Evolutionary conservation across 2,113 vertebrate genomes (phyloP).

Genomic region (Chaenocephalus aceratus): DNA sequence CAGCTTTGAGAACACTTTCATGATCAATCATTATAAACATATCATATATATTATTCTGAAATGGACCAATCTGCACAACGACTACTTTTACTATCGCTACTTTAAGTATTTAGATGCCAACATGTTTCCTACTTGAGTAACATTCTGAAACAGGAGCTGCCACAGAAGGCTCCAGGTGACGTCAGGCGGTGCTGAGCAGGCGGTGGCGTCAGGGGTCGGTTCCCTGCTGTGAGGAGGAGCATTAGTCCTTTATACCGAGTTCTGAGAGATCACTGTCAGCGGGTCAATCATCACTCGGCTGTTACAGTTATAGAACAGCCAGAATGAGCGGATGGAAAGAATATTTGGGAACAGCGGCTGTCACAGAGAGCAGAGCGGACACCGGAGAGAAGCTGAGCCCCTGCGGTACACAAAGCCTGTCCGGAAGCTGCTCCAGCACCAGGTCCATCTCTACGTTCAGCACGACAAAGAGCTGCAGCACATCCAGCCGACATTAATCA

Average conservation of each 20-base stretch:
- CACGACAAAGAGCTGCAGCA: background rate
- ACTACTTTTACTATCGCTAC: too few relatives aligned
- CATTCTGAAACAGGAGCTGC: too few relatives aligned
- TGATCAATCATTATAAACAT: too few relatives aligned
- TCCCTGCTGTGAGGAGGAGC: background rate
- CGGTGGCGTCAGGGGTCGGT: slow-evolving; percentile 51
- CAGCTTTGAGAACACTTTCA: too few relatives aligned
- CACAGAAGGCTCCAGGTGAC: background rate
- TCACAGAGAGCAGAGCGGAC: too few relatives aligned
- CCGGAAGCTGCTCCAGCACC: background rate
- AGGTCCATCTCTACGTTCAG: background rate
- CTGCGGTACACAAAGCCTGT: background rate
- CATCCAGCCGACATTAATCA: background rate
- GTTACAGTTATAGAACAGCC: background rate
- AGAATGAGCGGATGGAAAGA: background rate
- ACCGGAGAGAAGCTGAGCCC: too few relatives aligned
- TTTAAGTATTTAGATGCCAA: too few relatives aligned
- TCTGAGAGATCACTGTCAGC: rapidly evolving
- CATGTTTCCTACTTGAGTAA: too few relatives aligned
- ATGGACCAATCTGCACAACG: too few relatives aligned
- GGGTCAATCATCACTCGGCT: background rate
- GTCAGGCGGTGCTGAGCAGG: slow-evolving; percentile 15
- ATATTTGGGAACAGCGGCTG: background rate
- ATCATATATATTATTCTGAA: too few relatives aligned
- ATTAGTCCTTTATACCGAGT: background rate